phyloP scores from a whole-genome alignment of 2,797 vertebrate genomes.

The Sciurus vulgaris region DNA sequence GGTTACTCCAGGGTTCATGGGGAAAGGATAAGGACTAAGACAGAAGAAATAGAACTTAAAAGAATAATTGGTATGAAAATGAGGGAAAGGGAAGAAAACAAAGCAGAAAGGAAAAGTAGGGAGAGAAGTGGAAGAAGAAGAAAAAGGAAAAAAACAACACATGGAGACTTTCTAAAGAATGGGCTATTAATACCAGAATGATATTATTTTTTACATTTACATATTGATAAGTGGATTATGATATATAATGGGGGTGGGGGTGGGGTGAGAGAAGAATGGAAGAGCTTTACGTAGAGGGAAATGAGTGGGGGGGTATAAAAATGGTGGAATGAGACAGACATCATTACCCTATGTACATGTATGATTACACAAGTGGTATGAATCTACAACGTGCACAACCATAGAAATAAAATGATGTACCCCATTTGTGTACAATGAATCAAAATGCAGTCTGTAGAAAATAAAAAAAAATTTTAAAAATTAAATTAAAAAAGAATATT shows the following conservation, averaged over 20 bases:
- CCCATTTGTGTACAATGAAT: too few species aligned
- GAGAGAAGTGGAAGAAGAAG: neutral
- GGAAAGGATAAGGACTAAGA: neutral
- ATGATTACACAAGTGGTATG: too few species aligned
- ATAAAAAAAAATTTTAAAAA: too few species aligned
- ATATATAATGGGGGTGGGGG: too few species aligned
- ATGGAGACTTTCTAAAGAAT: neutral
- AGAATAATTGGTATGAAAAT: neutral
- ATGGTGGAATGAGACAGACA: too few species aligned
- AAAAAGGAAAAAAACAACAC: neutral
- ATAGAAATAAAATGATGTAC: too few species aligned
- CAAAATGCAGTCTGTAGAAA: too few species aligned
- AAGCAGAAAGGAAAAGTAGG: neutral
- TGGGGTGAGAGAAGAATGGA: too few species aligned
- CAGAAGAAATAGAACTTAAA: neutral
- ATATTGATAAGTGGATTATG: neutral
- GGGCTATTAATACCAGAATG: neutral
- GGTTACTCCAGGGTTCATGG: neutral
- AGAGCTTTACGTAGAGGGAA: too few species aligned
- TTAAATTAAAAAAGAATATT: constrained; percentile 7
- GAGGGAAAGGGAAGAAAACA: neutral
- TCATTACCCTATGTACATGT: too few species aligned
- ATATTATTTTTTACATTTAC: neutral
- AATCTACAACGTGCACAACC: too few species aligned
- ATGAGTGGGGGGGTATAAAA: too few species aligned